Evolutionary conservation across 2,888 invertebrate species (phyloP).

Genomic region (Entomobrya multifasciata): DNA sequence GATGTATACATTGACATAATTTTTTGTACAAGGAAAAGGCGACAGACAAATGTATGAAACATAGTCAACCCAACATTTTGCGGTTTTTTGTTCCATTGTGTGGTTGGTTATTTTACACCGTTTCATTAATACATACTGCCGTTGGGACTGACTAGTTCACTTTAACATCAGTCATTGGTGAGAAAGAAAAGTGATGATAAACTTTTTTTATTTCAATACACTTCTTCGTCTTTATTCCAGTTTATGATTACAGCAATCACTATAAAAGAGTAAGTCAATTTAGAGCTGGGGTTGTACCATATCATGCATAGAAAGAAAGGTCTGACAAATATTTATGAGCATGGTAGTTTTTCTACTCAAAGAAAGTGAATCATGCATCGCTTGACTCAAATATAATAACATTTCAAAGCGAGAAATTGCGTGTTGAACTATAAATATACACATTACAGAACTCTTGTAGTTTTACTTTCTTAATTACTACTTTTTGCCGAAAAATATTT

Average conservation of each 20-base stretch:
- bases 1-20: neutral
- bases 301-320: too few relatives aligned
- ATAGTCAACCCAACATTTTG: neutral
- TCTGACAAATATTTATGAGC: neutral
- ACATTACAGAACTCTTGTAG: too few relatives aligned
- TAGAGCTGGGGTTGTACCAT: neutral
- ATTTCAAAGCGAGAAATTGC: too few relatives aligned
- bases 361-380: too few relatives aligned
- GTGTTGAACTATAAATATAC: too few relatives aligned
- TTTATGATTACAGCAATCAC: conserved; percentile 30
- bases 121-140: neutral
- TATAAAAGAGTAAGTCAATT: conserved; percentile 2
- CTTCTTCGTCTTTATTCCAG: conserved; percentile 7
- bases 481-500: too few relatives aligned
- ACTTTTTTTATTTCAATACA: conserved; percentile 7
- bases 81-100: neutral
- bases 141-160: neutral
- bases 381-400: too few relatives aligned
- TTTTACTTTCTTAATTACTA: too few relatives aligned
- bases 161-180: neutral
- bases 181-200: neutral
- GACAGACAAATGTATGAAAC: too few relatives aligned
- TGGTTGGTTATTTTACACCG: neutral
- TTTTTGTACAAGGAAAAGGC: neutral
- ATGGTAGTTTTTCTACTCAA: too few relatives aligned